phyloP scores from a whole-genome alignment of 2,797 vertebrate species.

The Hoplostethus mediterraneus region DNA sequence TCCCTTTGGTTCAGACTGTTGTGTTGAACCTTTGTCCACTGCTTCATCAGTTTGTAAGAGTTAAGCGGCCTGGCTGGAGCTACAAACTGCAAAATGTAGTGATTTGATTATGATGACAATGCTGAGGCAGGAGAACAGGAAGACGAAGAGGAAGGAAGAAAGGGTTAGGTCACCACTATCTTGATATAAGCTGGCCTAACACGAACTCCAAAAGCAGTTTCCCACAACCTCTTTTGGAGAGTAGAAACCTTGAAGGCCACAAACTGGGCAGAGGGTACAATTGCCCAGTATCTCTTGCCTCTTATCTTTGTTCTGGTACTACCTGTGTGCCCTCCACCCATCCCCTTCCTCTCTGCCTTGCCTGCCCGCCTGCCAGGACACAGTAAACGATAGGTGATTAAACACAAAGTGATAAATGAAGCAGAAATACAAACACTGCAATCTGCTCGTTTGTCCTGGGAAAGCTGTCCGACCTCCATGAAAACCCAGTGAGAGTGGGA shows the following conservation, averaged over 20 bases:
- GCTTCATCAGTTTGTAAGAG: slow-evolving; percentile 4
- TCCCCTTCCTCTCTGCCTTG: slow-evolving; percentile 28
- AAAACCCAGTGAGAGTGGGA: slow-evolving; percentile 47
- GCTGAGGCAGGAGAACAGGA: neutral
- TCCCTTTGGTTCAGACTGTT: neutral
- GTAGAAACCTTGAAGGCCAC: slow-evolving; percentile 4
- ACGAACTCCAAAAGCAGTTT: slow-evolving; percentile 27
- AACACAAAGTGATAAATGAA: slow-evolving; percentile 78
- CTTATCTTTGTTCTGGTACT: slow-evolving; percentile 43
- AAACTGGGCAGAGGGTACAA: slow-evolving; percentile 17
- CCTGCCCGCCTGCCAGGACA: slow-evolving; percentile 39
- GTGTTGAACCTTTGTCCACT: neutral
- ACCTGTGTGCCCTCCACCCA: slow-evolving; percentile 39
- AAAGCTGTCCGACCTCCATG: slow-evolving; percentile 39
- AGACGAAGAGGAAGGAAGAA: neutral
- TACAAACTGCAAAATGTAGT: neutral
- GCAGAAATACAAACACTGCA: slow-evolving; percentile 80
- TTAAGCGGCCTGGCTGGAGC: neutral
- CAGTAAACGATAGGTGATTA: slow-evolving; percentile 66
- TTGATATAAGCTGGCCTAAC: neutral
- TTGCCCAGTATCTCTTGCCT: slow-evolving; percentile 28
- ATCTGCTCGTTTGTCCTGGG: slow-evolving; percentile 67
- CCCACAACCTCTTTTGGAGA: slow-evolving; percentile 1
- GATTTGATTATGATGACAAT: neutral
- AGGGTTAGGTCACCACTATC: neutral